phyloP scores from a whole-genome alignment of 2,888 invertebrate genomes.

The Tolmerus cingulatus region DNA sequence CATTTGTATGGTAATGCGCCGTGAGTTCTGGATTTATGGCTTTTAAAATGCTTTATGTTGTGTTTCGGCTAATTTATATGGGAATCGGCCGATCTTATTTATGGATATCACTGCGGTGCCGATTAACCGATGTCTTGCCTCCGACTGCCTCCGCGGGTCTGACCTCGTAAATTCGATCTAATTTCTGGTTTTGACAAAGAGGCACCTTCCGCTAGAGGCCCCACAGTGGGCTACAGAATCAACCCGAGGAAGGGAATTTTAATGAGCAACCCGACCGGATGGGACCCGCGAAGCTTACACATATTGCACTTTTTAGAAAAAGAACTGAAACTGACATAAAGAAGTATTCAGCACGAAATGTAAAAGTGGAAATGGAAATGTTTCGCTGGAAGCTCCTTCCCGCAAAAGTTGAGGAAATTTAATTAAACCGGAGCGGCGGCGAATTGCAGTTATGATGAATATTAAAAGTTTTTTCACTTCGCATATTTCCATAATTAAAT shows the following conservation, averaged over 20 bases:
- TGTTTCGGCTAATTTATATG: constrained; percentile 62
- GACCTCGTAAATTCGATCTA: constrained; percentile 46
- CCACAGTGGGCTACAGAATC: background rate
- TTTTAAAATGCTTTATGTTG: constrained; percentile 61
- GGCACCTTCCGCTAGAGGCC: background rate
- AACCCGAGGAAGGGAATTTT: background rate
- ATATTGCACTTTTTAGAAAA: background rate
- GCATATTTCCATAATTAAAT: constrained; percentile 48
- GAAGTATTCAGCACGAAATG: constrained; percentile 12
- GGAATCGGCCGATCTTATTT: constrained; percentile 49
- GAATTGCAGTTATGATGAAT: constrained; percentile 44
- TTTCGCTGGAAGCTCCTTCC: constrained; percentile 6
- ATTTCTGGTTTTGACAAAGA: constrained; percentile 25
- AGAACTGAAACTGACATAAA: background rate
- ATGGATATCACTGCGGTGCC: constrained; percentile 35
- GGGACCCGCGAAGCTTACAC: background rate
- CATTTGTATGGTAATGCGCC: constrained; percentile 49
- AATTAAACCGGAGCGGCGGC: constrained; percentile 43
- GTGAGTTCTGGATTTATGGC: constrained; percentile 58
- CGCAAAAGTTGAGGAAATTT: constrained; percentile 42
- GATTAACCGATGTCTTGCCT: constrained; percentile 18
- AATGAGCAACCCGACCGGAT: background rate
- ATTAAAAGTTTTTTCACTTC: constrained; percentile 48
- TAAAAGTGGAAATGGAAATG: background rate
- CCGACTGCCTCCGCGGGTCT: constrained; percentile 19